Evolutionary conservation across 2,797 vertebrate species (phyloP).

Genomic region (Enteromius paludinosus): DNA sequence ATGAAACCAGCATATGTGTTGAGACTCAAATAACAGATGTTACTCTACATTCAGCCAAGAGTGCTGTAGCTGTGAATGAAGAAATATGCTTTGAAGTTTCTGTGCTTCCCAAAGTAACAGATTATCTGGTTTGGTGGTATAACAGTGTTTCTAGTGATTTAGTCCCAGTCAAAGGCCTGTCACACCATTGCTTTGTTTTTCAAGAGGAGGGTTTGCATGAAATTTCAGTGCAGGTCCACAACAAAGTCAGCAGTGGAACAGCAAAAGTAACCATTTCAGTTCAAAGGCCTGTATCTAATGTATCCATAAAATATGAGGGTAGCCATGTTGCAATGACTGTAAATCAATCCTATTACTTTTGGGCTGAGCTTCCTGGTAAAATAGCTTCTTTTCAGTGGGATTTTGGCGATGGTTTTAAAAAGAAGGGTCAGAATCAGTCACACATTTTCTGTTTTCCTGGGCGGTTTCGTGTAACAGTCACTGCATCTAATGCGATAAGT

Average conservation of each 20-base stretch:
- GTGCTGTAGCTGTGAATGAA: conserved; percentile 64
- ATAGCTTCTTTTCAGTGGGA: conserved; percentile 77
- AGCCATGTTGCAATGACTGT: conserved; percentile 59
- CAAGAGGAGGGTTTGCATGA: conserved; percentile 70
- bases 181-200: conserved; percentile 74
- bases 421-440: conserved; percentile 63
- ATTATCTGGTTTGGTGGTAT: conserved; percentile 74
- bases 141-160: conserved; percentile 49
- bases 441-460: conserved; percentile 73
- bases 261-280: conserved; percentile 65
- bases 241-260: conserved; percentile 73
- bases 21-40: conserved; percentile 68
- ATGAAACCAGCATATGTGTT: conserved; percentile 69
- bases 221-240: conserved; percentile 70
- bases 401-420: conserved; percentile 77
- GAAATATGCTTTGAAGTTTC: conserved; percentile 69
- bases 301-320: conserved; percentile 63
- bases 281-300: conserved; percentile 69
- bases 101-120: conserved; percentile 63
- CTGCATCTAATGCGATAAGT: conserved; percentile 75
- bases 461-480: conserved; percentile 67
- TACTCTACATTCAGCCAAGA: conserved; percentile 57
- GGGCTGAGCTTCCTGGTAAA: conserved; percentile 64
- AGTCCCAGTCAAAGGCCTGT: conserved; percentile 46
- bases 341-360: conserved; percentile 68